Evolutionary conservation across 1,140 invertebrate genomes (phyloP), one percentile per base, ranked within the genome.

Genomic region (Nasonia giraulti): DNA sequence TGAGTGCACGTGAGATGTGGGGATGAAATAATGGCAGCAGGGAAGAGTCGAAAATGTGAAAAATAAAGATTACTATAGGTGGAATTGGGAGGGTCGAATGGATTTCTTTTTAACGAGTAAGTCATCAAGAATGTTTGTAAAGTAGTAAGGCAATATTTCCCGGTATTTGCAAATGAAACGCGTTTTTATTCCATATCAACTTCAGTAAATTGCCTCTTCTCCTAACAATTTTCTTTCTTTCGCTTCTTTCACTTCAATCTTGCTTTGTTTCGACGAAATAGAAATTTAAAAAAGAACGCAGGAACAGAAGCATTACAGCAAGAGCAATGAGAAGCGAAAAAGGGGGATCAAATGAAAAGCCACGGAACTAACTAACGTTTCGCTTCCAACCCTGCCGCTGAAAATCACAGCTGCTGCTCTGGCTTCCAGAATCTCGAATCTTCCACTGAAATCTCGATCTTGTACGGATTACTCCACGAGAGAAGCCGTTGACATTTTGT

Each of bases 181-280:
- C 31, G 12, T 31, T 71, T 71, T 44, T 40, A 66, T 37, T 79
- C 27, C 7, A 31, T 40, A 79, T 79, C 33, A 68, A 68, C 31
- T 80, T 80, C 50, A 37, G 77, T 20, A 44, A 68, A 79, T 79
- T 79, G 50, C 27, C 77, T 80, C 17, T 33, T 66, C 40, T 50
- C 47, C 47, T 71, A 44, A 71, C 75, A 78, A 33, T 69, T 77
- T 77, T 76, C 83, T 44, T 17, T 55, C 23, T 74, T 55, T 44
- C 44, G 68, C n/a, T 69, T 37, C 40, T 75, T 33, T 47, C 6
- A 47, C 31, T 50, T 55, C 4, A 17, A 55, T 17, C 17, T 14
- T 71, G 68, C 10, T 31, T 33, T 12, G 8, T 31, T 31, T 71
- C 27, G 2, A 11, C 10, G 10, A 71, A 71, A 68, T 27, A 68